phyloP scores from a whole-genome alignment of 2,888 invertebrate genomes.

The Drosophila pegasa region DNA sequence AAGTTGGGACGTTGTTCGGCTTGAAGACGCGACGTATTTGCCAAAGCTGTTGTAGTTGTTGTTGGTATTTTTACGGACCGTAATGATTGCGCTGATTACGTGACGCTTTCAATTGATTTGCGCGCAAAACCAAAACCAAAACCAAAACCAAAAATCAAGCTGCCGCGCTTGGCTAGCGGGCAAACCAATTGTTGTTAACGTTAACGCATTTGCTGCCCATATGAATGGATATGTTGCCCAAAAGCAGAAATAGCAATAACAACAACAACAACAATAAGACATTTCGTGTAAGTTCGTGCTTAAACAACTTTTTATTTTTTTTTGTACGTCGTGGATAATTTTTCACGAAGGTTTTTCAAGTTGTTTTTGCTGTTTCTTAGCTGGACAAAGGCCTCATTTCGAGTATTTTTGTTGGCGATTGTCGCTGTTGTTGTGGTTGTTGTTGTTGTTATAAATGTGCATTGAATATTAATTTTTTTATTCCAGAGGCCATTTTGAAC shows the following conservation, averaged over 20 bases:
- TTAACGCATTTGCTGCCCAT: constrained; percentile 57
- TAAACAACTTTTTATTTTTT: constrained; percentile 42
- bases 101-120: constrained; percentile 78
- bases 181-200: constrained; percentile 50
- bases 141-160: constrained; percentile 35
- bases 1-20: constrained; percentile 19
- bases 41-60: constrained; percentile 30
- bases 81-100: constrained; percentile 77
- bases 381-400: constrained; percentile 72
- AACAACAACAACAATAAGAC: constrained; percentile 20
- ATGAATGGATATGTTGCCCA: constrained; percentile 68
- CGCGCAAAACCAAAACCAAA: constrained; percentile 52
- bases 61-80: constrained; percentile 34
- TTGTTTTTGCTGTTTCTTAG: constrained; percentile 55
- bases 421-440: constrained; percentile 36
- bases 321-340: constrained; percentile 65
- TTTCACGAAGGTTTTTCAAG: constrained; percentile 76
- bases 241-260: constrained; percentile 44
- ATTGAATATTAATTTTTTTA: constrained; percentile 69
- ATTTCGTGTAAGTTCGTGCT: constrained; percentile 63
- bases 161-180: constrained; percentile 40
- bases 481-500: constrained; percentile 66
- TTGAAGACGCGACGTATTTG: constrained; percentile 47
- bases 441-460: constrained; percentile 58
- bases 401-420: constrained; percentile 34